These are phyloP conservation scores for Diadumene lineata DNA, from an alignment of 92 coral and sea anemone species.

Conservation along the genomic window DNA sequence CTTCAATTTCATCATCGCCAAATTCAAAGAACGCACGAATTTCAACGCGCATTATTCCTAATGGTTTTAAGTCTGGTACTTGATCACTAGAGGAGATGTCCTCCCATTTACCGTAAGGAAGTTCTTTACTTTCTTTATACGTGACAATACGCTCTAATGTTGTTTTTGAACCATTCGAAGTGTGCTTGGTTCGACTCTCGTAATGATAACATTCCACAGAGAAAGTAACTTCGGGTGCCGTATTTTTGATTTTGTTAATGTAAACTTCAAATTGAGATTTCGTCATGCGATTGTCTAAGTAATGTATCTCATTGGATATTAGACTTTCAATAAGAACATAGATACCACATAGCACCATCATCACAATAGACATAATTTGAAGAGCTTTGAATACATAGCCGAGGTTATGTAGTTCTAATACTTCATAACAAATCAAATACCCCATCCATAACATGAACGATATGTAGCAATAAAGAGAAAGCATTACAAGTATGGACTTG, in stretches of 20 bases:
- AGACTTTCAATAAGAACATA: slow-evolving; percentile 57
- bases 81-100: slow-evolving; percentile 71
- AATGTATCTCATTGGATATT: slow-evolving; percentile 61
- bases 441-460: slow-evolving; percentile 72
- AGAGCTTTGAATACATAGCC: slow-evolving; percentile 47
- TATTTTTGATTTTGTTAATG: slow-evolving; percentile 57
- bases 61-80: slow-evolving; percentile 70
- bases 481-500: no score
- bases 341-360: slow-evolving; percentile 50
- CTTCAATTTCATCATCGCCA: slow-evolving; percentile 74
- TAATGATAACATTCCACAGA: slow-evolving; percentile 76
- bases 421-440: slow-evolving; percentile 47
- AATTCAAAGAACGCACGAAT: slow-evolving; percentile 47
- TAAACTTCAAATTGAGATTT: slow-evolving; percentile 75
- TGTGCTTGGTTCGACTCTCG: slow-evolving; percentile 59
- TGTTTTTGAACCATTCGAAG: slow-evolving; percentile 68
- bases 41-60: slow-evolving; percentile 53
- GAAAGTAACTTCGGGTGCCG: slow-evolving; percentile 59
- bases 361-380: slow-evolving; percentile 45
- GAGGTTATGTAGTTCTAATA: slow-evolving; percentile 35
- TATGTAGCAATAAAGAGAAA: slow-evolving; percentile 63
- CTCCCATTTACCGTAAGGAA: slow-evolving; percentile 62
- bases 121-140: slow-evolving; percentile 51
- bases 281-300: slow-evolving; percentile 61
- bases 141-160: slow-evolving; percentile 61